A percentile compares a stretch with the other conserved stretches of the same genome.
Evolutionary conservation across 2,113 vertebrate species (phyloP).

Genomic region (Ophthalmolycus amberensis): DNA sequence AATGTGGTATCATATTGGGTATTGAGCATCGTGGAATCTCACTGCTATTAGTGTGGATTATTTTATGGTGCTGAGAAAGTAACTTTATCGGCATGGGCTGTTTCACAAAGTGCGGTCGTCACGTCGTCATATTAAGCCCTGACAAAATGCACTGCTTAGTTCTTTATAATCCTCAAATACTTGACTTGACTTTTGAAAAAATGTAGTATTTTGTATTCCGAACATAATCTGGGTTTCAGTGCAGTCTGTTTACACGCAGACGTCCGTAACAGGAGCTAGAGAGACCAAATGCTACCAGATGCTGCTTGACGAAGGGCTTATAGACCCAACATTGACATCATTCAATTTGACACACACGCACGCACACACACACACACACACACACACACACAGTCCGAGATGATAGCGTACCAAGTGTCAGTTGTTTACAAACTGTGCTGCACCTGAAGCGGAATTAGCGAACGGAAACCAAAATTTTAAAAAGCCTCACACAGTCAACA

Average conservation of each 20-base stretch:
- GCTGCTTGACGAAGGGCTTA: not conserved
- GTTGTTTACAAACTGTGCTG: not conserved
- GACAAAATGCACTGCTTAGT: not conserved
- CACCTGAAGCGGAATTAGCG: not conserved
- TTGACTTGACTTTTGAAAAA: not conserved
- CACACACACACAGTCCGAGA: not conserved
- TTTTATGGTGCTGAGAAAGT: not conserved
- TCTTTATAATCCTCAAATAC: not conserved
- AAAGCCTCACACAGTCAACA: not conserved
- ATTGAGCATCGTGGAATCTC: not conserved
- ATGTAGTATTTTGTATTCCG: not conserved
- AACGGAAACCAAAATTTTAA: not conserved
- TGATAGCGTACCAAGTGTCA: not conserved
- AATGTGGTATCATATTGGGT: not conserved
- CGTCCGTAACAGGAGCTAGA: not conserved
- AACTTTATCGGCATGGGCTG: not conserved
- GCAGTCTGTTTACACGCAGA: not conserved
- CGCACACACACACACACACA: not conserved
- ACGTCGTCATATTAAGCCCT: not conserved
- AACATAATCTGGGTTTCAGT: not conserved
- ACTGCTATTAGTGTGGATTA: not conserved
- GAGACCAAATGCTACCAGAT: not conserved
- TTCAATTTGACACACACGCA: not conserved
- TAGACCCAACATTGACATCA: not conserved
- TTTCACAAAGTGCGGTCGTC: not conserved